Evolutionary conservation across 1,140 invertebrate species (phyloP).

Genomic region (Elymnias hypermnestra): DNA sequence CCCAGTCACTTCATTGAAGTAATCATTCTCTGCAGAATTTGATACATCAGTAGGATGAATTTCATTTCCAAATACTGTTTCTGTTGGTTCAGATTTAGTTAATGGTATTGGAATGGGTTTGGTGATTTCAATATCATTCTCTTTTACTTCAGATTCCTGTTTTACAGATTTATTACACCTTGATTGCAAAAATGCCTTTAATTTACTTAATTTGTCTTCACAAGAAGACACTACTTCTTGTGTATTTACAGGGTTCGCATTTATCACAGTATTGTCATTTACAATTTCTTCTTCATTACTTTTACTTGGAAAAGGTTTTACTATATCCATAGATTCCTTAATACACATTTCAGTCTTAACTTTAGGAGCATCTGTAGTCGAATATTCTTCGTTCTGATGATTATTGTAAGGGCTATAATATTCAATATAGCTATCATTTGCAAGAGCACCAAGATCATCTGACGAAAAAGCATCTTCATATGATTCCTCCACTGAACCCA

Average conservation of each 20-base stretch:
- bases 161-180: conserved; percentile 24
- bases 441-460: conserved; percentile 36
- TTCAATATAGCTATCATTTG: conserved; percentile 35
- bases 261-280: conserved; percentile 10
- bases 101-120: conserved; percentile 1
- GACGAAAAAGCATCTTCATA: conserved; percentile 55
- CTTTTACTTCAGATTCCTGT: conserved; percentile 3
- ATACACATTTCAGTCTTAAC: conserved; percentile 32
- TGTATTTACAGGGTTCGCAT: conserved; percentile 18
- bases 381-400: conserved; percentile 29
- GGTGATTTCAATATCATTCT: conserved; percentile 19
- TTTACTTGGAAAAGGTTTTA: conserved; percentile 20
- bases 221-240: conserved; percentile 41
- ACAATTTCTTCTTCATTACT: conserved; percentile 8
- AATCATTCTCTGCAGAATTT: conserved; percentile 21
- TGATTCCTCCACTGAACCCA: conserved; percentile 35
- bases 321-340: conserved; percentile 28
- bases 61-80: conserved; percentile 27
- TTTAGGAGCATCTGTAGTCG: conserved; percentile 30
- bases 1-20: conserved; percentile 56
- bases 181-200: conserved; percentile 42
- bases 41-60: conserved; percentile 14
- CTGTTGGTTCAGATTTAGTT: conserved; percentile 9
- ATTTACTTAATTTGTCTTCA: conserved; percentile 50
- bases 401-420: conserved; percentile 35